Evolutionary conservation across 1,140 invertebrate species (phyloP), one percentile per base, ranked within the genome.

Genomic region (Conus betulinus): DNA sequence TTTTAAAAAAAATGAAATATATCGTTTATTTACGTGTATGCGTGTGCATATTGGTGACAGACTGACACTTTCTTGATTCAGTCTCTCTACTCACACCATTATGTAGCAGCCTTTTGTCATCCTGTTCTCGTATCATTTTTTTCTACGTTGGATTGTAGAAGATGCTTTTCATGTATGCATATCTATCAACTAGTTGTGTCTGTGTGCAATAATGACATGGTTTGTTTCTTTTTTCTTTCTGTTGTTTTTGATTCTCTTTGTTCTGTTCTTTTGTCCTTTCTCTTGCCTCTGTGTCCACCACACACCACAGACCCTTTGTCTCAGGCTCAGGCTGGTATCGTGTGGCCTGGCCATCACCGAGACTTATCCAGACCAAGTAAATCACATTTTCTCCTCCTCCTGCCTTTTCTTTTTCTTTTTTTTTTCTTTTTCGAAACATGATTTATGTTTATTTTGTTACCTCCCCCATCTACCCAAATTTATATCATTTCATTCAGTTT

Each of bases 311-410:
- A 87, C 52, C 74, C 85, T 6, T 60, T 87, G 11, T 87, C 85
- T 55, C 84, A 85, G 63, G 84, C 27, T 85, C 85, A 87, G 74
- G 71, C 71, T 71, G 85, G 85, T 27, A 78, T 87, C 71, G 74
- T 55, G 11, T 87, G 85, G 85, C 85, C 85, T 55, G 52, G 71
- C 27, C 82, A 76, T 27, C 87, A 88, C 63, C 81, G 81, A 23
- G 81, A 88, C 81, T 60, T 84, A 60, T 84, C 81, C 63, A n/a
- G 81, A 74, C 81, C 81, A 88, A 88, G 81, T 84, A 88, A 51
- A 74, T 25, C 53, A 74, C 6, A 55, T 27, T 25, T 71, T 88
- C 55, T 82, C 3, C 71, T 74, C 13, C 52, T 76, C 23, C 7
- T 76, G n/a, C 55, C 71, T 74, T 84, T 84, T 83, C n/a, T 0